These are phyloP conservation scores for Nomada goodeniana DNA, from an alignment of 2,888 invertebrate genomes.

Conservation along the genomic window DNA sequence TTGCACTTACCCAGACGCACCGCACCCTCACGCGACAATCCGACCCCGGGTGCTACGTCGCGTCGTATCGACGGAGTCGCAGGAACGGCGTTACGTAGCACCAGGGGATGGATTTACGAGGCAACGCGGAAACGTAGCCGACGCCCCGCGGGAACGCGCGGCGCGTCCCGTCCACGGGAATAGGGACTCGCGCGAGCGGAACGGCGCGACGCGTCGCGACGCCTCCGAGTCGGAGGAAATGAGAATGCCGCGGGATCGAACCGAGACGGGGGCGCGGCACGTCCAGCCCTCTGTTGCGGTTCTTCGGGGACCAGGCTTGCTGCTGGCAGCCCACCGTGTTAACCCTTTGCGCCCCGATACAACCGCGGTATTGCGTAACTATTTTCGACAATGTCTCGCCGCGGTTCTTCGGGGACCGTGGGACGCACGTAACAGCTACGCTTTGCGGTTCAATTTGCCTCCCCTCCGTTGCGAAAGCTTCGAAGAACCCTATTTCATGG, in stretches of 20 bases:
- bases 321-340: slow-evolving; percentile 44
- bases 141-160: slow-evolving; percentile 39
- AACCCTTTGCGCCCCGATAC: slow-evolving; percentile 44
- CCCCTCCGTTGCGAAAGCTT: neutral
- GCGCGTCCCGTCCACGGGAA: slow-evolving; percentile 32
- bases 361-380: slow-evolving; percentile 30
- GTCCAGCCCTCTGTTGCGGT: slow-evolving; percentile 47
- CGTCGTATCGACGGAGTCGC: slow-evolving; percentile 23
- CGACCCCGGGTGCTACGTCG: neutral
- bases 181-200: slow-evolving; percentile 20
- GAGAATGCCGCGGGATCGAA: slow-evolving; percentile 57
- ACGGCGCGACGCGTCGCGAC: slow-evolving; percentile 37
- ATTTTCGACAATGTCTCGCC: slow-evolving; percentile 32
- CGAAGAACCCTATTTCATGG: neutral
- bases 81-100: neutral
- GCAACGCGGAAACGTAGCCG: slow-evolving; percentile 36
- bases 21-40: neutral
- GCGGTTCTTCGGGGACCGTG: slow-evolving; percentile 17
- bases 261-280: slow-evolving; percentile 31
- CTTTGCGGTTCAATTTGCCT: slow-evolving; percentile 22
- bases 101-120: slow-evolving; percentile 47
- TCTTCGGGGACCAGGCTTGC: slow-evolving; percentile 40
- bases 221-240: slow-evolving; percentile 51
- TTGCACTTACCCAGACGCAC: neutral
- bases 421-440: slow-evolving; percentile 6